These are phyloP conservation scores for Chalcosyrphus nemorum DNA, from an alignment of 2,888 invertebrate genomes.

Conservation along the genomic window DNA sequence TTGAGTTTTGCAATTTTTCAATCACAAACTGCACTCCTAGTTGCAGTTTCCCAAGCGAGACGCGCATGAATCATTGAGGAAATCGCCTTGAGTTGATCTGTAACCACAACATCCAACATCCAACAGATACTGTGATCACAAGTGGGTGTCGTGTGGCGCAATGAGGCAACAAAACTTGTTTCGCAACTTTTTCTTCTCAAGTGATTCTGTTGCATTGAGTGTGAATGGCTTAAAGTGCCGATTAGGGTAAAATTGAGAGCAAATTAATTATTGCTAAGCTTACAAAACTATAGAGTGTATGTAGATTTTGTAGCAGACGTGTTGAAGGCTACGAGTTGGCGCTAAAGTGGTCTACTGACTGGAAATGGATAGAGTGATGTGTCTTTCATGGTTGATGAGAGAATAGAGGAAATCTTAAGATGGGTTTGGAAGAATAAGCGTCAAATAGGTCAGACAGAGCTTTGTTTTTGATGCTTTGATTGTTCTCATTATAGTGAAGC, in stretches of 20 bases:
- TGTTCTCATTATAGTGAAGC: too few relatives aligned
- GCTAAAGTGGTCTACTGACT: not conserved
- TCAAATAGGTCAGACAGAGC: too few relatives aligned
- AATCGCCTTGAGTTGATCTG: slow-evolving; percentile 13
- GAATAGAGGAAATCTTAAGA: too few relatives aligned
- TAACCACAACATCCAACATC: not conserved
- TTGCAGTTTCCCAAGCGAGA: too few relatives aligned
- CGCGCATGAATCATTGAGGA: slow-evolving; percentile 17
- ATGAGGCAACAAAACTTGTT: slow-evolving; percentile 48
- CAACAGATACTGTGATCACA: not conserved
- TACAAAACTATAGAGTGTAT: not conserved
- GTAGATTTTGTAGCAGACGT: not conserved
- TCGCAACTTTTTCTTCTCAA: slow-evolving; percentile 25
- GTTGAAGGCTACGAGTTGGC: not conserved
- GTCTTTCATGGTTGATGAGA: not conserved
- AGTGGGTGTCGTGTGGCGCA: slow-evolving; percentile 13
- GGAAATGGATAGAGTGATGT: not conserved
- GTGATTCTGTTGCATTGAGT: slow-evolving; percentile 19
- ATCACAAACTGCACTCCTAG: too few relatives aligned
- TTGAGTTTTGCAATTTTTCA: too few relatives aligned
- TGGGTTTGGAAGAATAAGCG: too few relatives aligned
- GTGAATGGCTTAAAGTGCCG: not conserved
- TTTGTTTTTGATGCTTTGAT: too few relatives aligned
- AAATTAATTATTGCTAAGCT: slow-evolving; percentile 13
- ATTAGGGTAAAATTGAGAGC: slow-evolving; percentile 17